These are phyloP conservation scores for Acromyrmex echinatior DNA, from an alignment of 1,140 invertebrate species.

Conservation along the genomic window DNA sequence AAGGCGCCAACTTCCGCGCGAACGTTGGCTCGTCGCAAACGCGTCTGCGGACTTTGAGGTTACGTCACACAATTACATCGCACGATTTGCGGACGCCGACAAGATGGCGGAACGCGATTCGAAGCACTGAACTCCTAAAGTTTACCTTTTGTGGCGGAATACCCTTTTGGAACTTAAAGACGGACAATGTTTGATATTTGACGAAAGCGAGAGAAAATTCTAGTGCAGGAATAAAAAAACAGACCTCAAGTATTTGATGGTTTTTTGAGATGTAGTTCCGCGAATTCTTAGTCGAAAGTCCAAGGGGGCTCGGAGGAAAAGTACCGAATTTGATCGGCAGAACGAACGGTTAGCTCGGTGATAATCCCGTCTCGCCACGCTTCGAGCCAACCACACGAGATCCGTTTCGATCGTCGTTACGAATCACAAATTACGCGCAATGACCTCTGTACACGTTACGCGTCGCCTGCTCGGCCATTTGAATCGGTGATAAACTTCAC, in stretches of 20 bases:
- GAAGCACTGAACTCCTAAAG: no score
- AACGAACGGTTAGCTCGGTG: background rate
- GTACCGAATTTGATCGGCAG: background rate
- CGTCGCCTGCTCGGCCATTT: background rate
- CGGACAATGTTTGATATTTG: no score
- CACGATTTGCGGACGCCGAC: background rate
- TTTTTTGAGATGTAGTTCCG: no score
- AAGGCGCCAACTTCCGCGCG: conserved; percentile 5
- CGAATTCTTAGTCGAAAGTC: no score
- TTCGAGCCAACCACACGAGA: background rate
- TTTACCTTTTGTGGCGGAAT: no score
- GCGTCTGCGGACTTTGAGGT: background rate
- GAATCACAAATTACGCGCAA: conserved; percentile 16
- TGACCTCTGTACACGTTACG: conserved; percentile 13
- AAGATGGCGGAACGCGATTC: background rate
- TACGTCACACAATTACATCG: background rate
- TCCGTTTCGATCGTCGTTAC: background rate
- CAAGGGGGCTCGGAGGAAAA: no score
- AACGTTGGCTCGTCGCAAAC: background rate
- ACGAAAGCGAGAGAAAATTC: no score
- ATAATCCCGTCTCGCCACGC: background rate
- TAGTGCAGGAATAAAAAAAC: no score
- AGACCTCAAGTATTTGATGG: no score
- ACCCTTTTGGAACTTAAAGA: no score
- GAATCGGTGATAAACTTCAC: background rate